Conservation (phyloP, 2,797 vertebrate genomes). For the Peromyscus melanophrys region DNA sequence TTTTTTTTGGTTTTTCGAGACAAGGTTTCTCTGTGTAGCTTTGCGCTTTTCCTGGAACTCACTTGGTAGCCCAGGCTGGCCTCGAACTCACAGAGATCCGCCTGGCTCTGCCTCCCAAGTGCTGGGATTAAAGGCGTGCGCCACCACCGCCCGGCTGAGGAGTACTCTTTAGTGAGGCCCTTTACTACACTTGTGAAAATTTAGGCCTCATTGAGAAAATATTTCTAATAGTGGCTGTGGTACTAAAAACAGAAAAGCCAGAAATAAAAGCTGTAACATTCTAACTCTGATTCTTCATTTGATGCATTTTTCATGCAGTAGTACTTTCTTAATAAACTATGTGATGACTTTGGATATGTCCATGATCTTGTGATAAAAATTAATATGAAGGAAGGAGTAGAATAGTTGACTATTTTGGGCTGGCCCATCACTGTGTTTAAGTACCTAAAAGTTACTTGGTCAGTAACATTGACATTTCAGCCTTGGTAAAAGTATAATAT, state of each 20-base stretch:
- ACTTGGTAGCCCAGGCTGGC: no score
- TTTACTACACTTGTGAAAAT: conserved; percentile 57
- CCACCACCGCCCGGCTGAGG: no score
- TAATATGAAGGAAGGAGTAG: conserved; percentile 14
- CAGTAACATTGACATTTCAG: conserved; percentile 20
- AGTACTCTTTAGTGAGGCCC: neutral
- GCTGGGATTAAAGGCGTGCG: no score
- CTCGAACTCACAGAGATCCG: no score
- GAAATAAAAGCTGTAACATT: conserved; percentile 27
- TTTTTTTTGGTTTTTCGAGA: no score
- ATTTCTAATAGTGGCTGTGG: conserved; percentile 8
- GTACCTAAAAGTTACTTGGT: neutral
- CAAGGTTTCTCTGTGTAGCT: no score
- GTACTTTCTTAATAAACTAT: conserved; percentile 54
- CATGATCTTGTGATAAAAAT: neutral
- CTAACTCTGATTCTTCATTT: conserved; percentile 41
- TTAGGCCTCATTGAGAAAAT: conserved; percentile 47
- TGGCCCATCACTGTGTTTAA: conserved; percentile 6
- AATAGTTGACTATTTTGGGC: neutral
- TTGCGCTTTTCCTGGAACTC: no score
- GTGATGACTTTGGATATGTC: neutral
- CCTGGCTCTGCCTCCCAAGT: no score
- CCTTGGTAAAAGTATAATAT: conserved; percentile 57
- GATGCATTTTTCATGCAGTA: neutral
- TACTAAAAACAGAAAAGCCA: conserved; percentile 7